Evolutionary conservation across 2,113 vertebrate genomes (phyloP).

Genomic region (Nanorana parkeri): DNA sequence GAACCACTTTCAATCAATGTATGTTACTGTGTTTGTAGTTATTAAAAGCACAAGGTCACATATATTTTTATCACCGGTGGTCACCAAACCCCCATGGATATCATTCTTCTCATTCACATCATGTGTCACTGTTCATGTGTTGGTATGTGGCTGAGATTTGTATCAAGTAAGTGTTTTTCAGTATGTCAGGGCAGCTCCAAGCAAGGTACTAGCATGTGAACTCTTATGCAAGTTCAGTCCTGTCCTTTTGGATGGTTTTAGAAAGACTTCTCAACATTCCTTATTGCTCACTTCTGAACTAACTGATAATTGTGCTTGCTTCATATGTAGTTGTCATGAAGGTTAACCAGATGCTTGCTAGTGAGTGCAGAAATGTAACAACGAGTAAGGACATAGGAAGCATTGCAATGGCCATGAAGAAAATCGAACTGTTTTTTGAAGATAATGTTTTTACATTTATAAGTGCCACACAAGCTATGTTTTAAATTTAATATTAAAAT

Average conservation of each 20-base stretch:
- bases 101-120: not conserved
- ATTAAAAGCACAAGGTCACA: slow-evolving; percentile 31
- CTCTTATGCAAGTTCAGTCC: not conserved
- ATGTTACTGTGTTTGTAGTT: slow-evolving; percentile 5
- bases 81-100: not conserved
- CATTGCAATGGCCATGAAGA: no score
- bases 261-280: not conserved
- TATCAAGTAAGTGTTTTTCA: slow-evolving; percentile 5
- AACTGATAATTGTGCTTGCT: slow-evolving; percentile 13
- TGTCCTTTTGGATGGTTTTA: not conserved
- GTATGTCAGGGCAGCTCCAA: not conserved
- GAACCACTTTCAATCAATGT: not conserved
- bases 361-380: not conserved
- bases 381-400: no score
- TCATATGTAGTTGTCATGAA: not conserved
- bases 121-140: not conserved
- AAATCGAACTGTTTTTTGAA: no score
- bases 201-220: not conserved
- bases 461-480: no score
- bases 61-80: not conserved
- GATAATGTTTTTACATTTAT: no score
- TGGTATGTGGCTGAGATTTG: not conserved
- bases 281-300: not conserved
- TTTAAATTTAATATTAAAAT: no score
- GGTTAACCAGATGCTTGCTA: not conserved